A percentile compares a stretch with the other conserved stretches of the same genome.
phyloP scores from a whole-genome alignment of 2,113 vertebrate genomes.

The Drymodes brunneopygia region DNA sequence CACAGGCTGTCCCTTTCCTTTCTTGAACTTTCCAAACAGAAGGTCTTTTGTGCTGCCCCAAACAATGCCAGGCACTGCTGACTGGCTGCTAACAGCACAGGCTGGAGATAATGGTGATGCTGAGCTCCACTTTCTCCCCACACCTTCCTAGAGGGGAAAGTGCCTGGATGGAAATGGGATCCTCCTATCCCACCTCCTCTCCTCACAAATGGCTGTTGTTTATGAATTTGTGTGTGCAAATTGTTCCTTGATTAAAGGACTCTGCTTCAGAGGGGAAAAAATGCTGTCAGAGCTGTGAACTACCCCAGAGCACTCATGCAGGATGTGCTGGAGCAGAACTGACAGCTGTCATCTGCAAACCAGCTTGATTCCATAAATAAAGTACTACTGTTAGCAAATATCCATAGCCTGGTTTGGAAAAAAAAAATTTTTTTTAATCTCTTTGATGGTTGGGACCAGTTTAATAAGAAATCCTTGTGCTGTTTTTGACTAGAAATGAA shows the following conservation, averaged over 20 bases:
- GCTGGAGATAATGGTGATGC: slow-evolving; percentile 65
- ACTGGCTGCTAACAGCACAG: slow-evolving; percentile 71
- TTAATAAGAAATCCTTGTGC: neutral
- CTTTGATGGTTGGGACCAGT: neutral
- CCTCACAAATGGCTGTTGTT: neutral
- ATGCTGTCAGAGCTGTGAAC: neutral
- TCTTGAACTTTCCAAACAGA: slow-evolving; percentile 78
- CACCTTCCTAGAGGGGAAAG: neutral
- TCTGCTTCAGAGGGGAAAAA: neutral
- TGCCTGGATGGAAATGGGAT: neutral
- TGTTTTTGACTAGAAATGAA: neutral
- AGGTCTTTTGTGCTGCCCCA: slow-evolving; percentile 81
- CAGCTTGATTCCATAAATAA: neutral
- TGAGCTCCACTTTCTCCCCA: slow-evolving; percentile 24
- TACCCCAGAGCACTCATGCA: neutral
- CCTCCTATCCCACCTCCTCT: neutral
- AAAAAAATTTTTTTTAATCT: neutral
- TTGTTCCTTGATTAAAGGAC: neutral
- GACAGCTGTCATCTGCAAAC: neutral
- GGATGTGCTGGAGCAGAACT: neutral
- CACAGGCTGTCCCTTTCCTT: slow-evolving; percentile 67
- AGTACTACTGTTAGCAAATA: neutral
- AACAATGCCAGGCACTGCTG: slow-evolving; percentile 83
- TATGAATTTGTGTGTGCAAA: neutral
- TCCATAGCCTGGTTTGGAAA: neutral